Evolutionary conservation across 2,888 invertebrate species (phyloP), one percentile per base, ranked within the genome.

Genomic region (Eudasyphora cyanicolor): DNA sequence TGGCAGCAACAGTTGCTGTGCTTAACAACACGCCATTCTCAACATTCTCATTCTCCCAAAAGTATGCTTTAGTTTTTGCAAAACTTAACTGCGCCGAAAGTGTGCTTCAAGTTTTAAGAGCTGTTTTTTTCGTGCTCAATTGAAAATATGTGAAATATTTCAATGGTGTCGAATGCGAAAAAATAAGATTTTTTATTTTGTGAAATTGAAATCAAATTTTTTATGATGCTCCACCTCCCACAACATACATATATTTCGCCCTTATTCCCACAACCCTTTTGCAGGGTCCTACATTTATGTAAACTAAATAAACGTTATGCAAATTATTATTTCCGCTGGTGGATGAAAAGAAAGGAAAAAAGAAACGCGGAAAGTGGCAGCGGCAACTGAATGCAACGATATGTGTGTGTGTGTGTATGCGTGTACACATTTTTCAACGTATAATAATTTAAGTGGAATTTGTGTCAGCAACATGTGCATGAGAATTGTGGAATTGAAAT

Each of bases 281-380:
- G 54, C 29, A 70, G 24, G 2, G 38, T 35, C 35, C 10, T 27
- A 32, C 14, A 67, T 80, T 74, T 38, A 42, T 62, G 76, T 10
- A 32, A 80, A 77, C 69, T 70, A 74, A 80, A 80, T 70, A 70
- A 80, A 79, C 54, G 64, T 57, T 71, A 75, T 82, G 76, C 78
- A 79, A 82, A 76, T 79, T 67, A 49, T 71, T 57, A 42, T 79
- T 79, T 82, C 54, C 51, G 14, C 21, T 42, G 8, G 5, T 24
- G 14, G 35, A 29, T 24, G 27, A 17, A 70, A 8, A 6, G 24
- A 42, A 67, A 69, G 24, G 17, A 64, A 42, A n/a, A 45, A 45
- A 21, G 19, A 67, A 67, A 67, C 62, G 71, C 27, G 51, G 42
- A 35, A 42, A 38, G 21, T 27, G n/a, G 42, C 21, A 67, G 38